Evolutionary conservation across 1,140 invertebrate genomes (phyloP).

Genomic region (Physella acuta): DNA sequence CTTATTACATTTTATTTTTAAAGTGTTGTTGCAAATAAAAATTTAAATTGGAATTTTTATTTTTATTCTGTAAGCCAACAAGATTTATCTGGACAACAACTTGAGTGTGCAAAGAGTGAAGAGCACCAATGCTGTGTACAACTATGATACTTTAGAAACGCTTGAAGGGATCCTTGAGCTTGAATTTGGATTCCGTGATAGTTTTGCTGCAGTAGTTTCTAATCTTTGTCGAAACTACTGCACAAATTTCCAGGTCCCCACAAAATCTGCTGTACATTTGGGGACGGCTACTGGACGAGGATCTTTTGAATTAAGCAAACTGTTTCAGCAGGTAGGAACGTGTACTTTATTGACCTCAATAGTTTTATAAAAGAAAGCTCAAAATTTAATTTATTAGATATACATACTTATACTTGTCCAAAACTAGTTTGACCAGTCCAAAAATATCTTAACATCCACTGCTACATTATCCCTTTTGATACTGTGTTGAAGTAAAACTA

Average conservation of each 20-base stretch:
- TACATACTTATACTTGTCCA: no score
- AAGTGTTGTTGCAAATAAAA: not conserved
- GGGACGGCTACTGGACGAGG: constrained; percentile 44
- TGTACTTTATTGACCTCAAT: not conserved
- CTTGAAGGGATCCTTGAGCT: constrained; percentile 48
- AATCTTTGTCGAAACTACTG: constrained; percentile 32
- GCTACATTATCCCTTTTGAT: no score
- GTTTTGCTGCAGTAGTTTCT: constrained; percentile 38
- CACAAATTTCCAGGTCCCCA: constrained; percentile 26
- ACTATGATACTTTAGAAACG: constrained; percentile 35
- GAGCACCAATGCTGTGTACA: constrained; percentile 44
- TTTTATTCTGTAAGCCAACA: constrained; percentile 31
- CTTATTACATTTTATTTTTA: no score
- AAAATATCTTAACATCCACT: no score
- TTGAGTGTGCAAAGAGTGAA: constrained; percentile 25
- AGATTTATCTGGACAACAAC: constrained; percentile 27
- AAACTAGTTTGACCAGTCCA: no score
- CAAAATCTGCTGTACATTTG: constrained; percentile 38
- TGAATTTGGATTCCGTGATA: constrained; percentile 52
- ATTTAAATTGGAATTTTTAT: not conserved
- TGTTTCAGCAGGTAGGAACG: constrained; percentile 42
- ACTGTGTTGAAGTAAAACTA: no score
- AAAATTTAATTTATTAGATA: no score
- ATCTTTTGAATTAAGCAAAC: constrained; percentile 42
- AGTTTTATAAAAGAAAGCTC: not conserved